Conservation (phyloP, 2,797 vertebrate species). For the Micrastur ruficollis region DNA sequence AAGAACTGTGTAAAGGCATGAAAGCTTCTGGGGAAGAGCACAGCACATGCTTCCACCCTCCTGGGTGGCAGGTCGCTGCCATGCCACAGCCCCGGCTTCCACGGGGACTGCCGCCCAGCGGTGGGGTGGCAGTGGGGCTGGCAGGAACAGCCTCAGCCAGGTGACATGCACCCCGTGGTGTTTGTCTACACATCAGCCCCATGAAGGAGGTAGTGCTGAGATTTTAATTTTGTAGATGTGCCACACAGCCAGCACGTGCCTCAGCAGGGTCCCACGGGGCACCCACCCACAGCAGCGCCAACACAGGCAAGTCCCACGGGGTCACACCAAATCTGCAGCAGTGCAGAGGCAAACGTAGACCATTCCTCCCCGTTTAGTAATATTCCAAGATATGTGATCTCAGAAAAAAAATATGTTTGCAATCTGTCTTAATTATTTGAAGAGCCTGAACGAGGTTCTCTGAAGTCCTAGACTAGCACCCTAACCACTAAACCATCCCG, state of each 20-base stretch:
- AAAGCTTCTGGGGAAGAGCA: neutral
- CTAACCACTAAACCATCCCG: slow-evolving; percentile 17
- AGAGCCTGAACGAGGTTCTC: slow-evolving; percentile 15
- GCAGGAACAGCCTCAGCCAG: neutral
- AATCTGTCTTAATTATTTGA: slow-evolving; percentile 8
- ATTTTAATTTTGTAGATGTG: neutral
- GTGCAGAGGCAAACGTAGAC: neutral
- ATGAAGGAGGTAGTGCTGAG: rapidly evolving
- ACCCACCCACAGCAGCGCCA: rapidly evolving
- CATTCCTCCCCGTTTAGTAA: neutral
- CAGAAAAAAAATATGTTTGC: neutral
- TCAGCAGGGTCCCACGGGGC: neutral
- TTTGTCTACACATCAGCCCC: neutral
- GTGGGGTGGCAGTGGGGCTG: neutral
- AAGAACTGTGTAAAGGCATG: neutral
- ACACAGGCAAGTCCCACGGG: rapidly evolving
- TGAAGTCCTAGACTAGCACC: slow-evolving; percentile 15
- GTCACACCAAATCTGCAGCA: neutral
- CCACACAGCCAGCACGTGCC: neutral
- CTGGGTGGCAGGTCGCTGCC: rapidly evolving
- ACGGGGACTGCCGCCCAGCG: no score
- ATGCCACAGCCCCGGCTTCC: neutral
- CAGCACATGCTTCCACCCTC: neutral
- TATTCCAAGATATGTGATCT: neutral
- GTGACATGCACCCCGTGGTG: rapidly evolving